These are phyloP conservation scores for Hesperia comma DNA, from an alignment of 2,888 invertebrate species.

Conservation along the genomic window DNA sequence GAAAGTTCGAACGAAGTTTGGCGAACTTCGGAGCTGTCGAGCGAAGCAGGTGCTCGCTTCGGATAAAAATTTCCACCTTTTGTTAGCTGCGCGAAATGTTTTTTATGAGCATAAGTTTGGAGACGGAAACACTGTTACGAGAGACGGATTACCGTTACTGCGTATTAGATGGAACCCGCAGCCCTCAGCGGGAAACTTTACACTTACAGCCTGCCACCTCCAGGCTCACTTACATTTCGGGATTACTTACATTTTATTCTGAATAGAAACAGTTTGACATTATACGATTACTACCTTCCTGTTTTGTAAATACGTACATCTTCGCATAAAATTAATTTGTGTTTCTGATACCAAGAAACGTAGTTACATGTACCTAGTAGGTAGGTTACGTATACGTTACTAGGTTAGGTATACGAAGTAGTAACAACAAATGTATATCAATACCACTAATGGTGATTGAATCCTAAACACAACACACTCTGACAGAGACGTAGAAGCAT, in stretches of 20 bases:
- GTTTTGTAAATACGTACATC: no score
- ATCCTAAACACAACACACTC: no score
- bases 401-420: no score
- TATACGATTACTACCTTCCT: no score
- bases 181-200: slow-evolving; percentile 23
- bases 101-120: slow-evolving; percentile 61
- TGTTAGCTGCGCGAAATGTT: slow-evolving; percentile 56
- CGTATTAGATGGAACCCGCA: not conserved
- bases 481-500: no score
- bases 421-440: no score
- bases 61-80: slow-evolving; percentile 79
- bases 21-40: slow-evolving; percentile 34
- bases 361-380: no score
- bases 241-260: slow-evolving; percentile 1
- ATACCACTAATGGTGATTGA: no score
- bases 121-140: slow-evolving; percentile 54
- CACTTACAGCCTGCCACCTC: not conserved
- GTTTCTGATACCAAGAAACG: no score
- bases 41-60: slow-evolving; percentile 75
- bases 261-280: not conserved
- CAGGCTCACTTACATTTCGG: not conserved
- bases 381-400: no score
- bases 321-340: no score
- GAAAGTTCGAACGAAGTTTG: slow-evolving; percentile 60
- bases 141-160: slow-evolving; percentile 32